Percentiles rank a stretch among this genome's conserved stretches.
These are phyloP conservation scores for Columba livia DNA, from an alignment of 2,113 vertebrate species.

Conservation along the genomic window DNA sequence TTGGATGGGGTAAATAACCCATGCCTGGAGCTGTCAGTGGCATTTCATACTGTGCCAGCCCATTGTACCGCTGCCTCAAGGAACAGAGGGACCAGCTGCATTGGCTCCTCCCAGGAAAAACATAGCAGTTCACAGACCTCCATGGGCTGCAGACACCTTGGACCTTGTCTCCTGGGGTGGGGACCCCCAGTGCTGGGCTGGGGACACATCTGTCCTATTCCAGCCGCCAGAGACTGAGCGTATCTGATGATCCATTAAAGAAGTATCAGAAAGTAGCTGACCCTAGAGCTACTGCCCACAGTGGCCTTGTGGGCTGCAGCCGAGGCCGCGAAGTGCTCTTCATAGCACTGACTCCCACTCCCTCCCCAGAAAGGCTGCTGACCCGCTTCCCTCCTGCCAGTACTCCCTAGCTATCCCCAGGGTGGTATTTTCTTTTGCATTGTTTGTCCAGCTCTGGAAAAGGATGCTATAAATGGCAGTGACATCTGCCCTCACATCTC, in stretches of 20 bases:
- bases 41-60: neutral
- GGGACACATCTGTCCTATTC: neutral
- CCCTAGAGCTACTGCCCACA: neutral
- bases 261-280: neutral
- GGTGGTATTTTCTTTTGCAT: neutral
- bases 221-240: neutral
- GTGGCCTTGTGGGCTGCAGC: neutral
- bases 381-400: neutral
- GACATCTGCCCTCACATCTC: neutral
- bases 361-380: neutral
- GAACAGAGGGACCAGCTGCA: neutral
- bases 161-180: neutral
- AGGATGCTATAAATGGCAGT: neutral
- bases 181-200: neutral
- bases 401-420: neutral
- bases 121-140: neutral
- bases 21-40: neutral
- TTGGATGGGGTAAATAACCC: neutral
- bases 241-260: neutral
- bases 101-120: neutral
- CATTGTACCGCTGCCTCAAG: neutral
- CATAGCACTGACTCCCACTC: neutral
- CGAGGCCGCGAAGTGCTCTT: neutral
- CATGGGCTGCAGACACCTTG: neutral
- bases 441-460: conserved; percentile 1